A percentile compares a stretch with the other conserved stretches of the same genome.
These are phyloP conservation scores for Monopterus albus DNA, from an alignment of 2,113 vertebrate genomes.

Conservation along the genomic window DNA sequence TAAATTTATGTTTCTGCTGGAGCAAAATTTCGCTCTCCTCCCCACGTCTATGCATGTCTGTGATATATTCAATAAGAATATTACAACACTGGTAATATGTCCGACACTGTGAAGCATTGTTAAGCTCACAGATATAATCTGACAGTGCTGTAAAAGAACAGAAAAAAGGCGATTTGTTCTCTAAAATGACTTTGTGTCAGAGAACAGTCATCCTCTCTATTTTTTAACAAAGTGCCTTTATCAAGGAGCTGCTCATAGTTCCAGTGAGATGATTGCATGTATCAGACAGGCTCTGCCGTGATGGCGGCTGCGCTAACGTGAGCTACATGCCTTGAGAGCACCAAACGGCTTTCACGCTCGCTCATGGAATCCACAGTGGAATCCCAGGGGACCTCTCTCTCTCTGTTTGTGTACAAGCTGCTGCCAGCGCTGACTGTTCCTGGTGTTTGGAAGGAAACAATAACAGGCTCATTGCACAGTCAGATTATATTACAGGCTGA, in stretches of 20 bases:
- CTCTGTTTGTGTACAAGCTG: slow-evolving; percentile 73
- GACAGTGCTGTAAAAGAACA: slow-evolving; percentile 18
- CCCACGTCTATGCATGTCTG: background rate
- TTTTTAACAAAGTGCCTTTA: slow-evolving; percentile 38
- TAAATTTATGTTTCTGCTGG: slow-evolving; percentile 57
- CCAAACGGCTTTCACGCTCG: slow-evolving; percentile 55
- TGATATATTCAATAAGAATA: slow-evolving; percentile 20
- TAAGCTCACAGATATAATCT: slow-evolving; percentile 24
- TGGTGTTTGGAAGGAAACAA: slow-evolving; percentile 72
- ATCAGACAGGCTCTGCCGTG: slow-evolving; percentile 48
- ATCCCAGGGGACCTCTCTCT: slow-evolving; percentile 66
- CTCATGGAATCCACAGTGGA: slow-evolving; percentile 56
- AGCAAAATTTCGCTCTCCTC: slow-evolving; percentile 46
- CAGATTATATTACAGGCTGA: slow-evolving; percentile 69
- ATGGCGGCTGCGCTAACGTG: slow-evolving; percentile 42
- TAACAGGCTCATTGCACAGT: slow-evolving; percentile 71
- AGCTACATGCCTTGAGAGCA: slow-evolving; percentile 45
- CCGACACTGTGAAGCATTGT: background rate
- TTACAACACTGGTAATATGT: slow-evolving; percentile 15
- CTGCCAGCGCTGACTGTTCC: slow-evolving; percentile 69
- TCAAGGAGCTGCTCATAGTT: slow-evolving; percentile 43
- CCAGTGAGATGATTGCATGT: slow-evolving; percentile 51
- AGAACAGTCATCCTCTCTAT: background rate
- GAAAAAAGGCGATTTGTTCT: slow-evolving; percentile 27
- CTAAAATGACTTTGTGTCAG: slow-evolving; percentile 33